phyloP scores from a whole-genome alignment of 2,113 vertebrate species.

The Haemorhous mexicanus region DNA sequence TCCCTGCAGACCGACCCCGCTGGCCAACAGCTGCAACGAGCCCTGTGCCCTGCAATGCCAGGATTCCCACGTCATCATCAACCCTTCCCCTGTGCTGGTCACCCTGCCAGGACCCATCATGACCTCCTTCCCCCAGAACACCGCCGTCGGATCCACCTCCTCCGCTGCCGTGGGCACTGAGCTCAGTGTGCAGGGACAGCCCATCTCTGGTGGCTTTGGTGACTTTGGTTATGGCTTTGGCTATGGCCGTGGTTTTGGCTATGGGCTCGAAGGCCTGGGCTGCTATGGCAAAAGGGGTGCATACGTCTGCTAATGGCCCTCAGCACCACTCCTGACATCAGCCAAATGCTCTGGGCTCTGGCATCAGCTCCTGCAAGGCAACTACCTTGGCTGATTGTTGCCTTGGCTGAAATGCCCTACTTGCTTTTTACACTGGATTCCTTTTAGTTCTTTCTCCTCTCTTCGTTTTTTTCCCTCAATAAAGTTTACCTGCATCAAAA shows the following conservation, averaged over 20 bases:
- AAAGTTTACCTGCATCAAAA: not conserved
- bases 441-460: not conserved
- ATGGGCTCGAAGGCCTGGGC: no score
- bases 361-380: not conserved
- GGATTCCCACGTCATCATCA: rapidly evolving
- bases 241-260: no score
- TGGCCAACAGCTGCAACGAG: not conserved
- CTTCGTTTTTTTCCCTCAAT: not conserved
- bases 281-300: not conserved
- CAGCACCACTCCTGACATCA: no score
- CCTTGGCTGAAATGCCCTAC: no score
- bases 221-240: no score
- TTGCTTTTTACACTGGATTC: rapidly evolving
- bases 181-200: no score
- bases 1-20: no score
- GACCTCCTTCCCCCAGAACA: not conserved
- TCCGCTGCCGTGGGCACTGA: no score
- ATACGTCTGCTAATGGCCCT: not conserved
- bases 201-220: no score
- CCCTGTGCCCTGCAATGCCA: not conserved
- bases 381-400: rapidly evolving
- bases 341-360: rapidly evolving
- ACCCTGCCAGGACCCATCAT: not conserved
- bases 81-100: not conserved
- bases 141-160: no score